Evolutionary conservation across 2,888 invertebrate species (phyloP).

Genomic region (Cephus sareptanus): DNA sequence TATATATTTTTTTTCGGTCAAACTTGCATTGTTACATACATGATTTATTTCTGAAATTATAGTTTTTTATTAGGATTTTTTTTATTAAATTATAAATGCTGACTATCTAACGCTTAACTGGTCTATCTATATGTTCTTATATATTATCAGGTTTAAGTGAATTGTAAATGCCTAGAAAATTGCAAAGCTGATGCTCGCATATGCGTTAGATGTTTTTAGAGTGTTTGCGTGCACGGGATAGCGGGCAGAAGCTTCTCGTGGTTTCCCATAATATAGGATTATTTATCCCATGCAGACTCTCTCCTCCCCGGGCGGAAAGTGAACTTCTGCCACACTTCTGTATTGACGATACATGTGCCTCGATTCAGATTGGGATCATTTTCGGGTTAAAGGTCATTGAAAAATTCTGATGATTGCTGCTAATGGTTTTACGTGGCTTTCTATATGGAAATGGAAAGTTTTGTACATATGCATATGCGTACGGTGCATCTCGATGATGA

Average conservation of each 20-base stretch:
- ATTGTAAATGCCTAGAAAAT: neutral
- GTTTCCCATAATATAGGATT: slow-evolving; percentile 47
- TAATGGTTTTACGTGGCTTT: slow-evolving; percentile 28
- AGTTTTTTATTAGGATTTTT: neutral
- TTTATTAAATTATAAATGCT: neutral
- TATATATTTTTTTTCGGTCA: neutral
- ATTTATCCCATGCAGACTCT: slow-evolving; percentile 45
- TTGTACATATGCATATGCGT: neutral
- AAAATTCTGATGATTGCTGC: slow-evolving; percentile 47
- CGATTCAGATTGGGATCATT: slow-evolving; percentile 38
- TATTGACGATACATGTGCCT: neutral
- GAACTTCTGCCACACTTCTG: slow-evolving; percentile 42
- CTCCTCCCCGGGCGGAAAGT: slow-evolving; percentile 64
- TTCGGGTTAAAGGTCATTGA: slow-evolving; percentile 55
- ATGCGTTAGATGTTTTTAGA: neutral
- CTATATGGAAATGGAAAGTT: neutral
- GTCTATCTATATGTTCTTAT: neutral
- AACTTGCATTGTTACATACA: neutral
- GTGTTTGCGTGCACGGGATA: slow-evolving; percentile 28
- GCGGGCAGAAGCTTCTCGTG: slow-evolving; percentile 53
- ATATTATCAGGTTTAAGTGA: neutral
- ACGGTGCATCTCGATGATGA: neutral
- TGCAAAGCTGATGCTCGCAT: neutral
- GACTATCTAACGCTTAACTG: neutral
- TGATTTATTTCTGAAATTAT: neutral